Base-by-base conservation (phyloP, 2,113 vertebrate species). In the Varanus komodoensis region DNA sequence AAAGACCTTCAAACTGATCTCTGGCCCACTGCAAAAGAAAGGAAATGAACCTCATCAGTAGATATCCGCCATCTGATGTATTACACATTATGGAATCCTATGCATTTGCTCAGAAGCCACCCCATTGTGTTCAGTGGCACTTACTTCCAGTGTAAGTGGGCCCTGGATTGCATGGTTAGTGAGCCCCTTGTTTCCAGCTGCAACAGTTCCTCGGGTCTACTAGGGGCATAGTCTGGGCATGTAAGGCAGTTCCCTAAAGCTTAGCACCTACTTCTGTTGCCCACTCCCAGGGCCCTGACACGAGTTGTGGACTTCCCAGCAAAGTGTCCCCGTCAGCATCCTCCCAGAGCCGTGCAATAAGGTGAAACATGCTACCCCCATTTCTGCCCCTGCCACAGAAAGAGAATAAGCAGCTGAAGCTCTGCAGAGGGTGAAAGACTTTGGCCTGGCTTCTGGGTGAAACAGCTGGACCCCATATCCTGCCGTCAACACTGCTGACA, bases 1-100 rank as follows among this genome's bases (percentile, higher is more conserved):
- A 97, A 79, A 97, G 93, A 11, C 91, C 94, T 67, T 95, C 95
- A 88, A 97, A 96, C 57, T 96, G 94, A 91, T 95, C 87, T 0
- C 89, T 87, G 61, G 96, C 96, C 96, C 96, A 97, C 96, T 97
- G 94, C 0, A 0, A 89, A 21, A 80, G 48, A 90, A 8, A 9
- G 8, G 5, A 52, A 21, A 19, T 9, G 23, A 75, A 34, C 19
- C 54, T 25, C 32, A 29, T 29, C 69, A 74, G 19, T 21, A 52
- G 69, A 4, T 77, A 34, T 21, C 85, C 25, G 69, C 23, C 17
- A 27, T 61, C 71, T 57, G 25, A 73, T 38, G 29, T 15, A 38
- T 71, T 69, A 52, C 25, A 23, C 8, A 9, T 7, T 27, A 11
- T 50, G 25, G 3, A 57, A 7, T 48, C 84, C 50, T 86, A 32